Evolutionary conservation across 2,888 invertebrate species (phyloP).

Genomic region (Hermodice carunculata): DNA sequence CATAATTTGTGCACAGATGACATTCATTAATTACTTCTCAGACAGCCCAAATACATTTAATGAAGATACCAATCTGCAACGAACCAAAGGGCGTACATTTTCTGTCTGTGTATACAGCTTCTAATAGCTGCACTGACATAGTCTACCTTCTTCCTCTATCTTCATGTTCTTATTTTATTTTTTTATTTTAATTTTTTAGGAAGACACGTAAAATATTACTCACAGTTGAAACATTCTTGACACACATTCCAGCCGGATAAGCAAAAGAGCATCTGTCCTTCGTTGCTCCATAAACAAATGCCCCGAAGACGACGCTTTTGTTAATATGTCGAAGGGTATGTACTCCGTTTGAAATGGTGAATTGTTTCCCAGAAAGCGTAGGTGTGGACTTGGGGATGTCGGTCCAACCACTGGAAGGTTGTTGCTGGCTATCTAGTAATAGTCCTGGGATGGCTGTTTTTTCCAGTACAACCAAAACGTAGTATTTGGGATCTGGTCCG

Average conservation of each 20-base stretch:
- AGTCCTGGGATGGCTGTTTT: neutral
- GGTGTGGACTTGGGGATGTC: neutral
- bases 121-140: too few species aligned
- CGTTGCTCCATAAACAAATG: neutral
- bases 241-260: neutral
- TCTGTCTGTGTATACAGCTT: too few species aligned
- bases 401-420: neutral
- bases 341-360: neutral
- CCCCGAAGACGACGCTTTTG: neutral
- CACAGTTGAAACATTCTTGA: too few species aligned
- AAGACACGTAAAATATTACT: too few species aligned
- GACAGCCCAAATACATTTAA: too few species aligned
- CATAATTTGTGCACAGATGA: too few species aligned
- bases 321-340: neutral
- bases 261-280: neutral
- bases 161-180: too few species aligned
- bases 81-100: too few species aligned
- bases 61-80: too few species aligned
- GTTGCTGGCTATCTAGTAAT: neutral
- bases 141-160: too few species aligned
- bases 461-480: neutral
- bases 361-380: neutral
- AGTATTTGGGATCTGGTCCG: neutral
- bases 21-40: too few species aligned
- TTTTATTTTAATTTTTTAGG: too few species aligned